A percentile compares a stretch with the other conserved stretches of the same genome.
phyloP scores from a whole-genome alignment of 2,888 invertebrate genomes.

The Clostera curtula region DNA sequence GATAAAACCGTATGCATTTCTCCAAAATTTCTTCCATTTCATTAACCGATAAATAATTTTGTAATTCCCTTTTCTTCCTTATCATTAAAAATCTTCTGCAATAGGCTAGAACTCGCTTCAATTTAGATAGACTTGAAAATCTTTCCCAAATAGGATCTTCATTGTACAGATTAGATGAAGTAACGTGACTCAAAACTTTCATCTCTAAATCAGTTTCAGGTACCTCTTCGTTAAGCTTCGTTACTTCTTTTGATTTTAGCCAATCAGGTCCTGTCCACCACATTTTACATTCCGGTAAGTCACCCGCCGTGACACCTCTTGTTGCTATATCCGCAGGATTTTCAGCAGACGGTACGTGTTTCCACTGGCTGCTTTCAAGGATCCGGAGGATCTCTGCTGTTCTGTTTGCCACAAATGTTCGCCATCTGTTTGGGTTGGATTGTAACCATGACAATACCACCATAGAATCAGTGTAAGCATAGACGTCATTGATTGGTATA shows the following conservation, averaged over 20 bases:
- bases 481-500: constrained; percentile 4
- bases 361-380: constrained; percentile 5
- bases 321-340: constrained; percentile 12
- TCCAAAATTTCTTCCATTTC: constrained; percentile 2
- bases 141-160: constrained; percentile 7
- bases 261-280: constrained; percentile 9
- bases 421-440: constrained; percentile 7
- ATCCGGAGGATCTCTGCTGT: constrained; percentile 6
- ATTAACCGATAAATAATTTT: constrained; percentile 2
- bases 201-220: constrained; percentile 2
- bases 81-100: constrained; percentile 5
- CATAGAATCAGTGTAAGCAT: constrained; percentile 12
- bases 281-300: not conserved
- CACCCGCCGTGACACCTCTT: constrained; percentile 2
- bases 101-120: constrained; percentile 8
- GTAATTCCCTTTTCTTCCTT: not conserved
- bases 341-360: constrained; percentile 6
- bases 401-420: constrained; percentile 11
- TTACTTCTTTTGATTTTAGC: not conserved
- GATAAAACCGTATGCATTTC: constrained; percentile 4
- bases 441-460: constrained; percentile 15
- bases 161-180: not conserved
- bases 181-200: not conserved
- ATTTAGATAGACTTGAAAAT: constrained; percentile 5
- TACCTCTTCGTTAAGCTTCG: not conserved